Conservation (phyloP, 2,888 invertebrate genomes). For the Orthonychiurus folsomi region DNA sequence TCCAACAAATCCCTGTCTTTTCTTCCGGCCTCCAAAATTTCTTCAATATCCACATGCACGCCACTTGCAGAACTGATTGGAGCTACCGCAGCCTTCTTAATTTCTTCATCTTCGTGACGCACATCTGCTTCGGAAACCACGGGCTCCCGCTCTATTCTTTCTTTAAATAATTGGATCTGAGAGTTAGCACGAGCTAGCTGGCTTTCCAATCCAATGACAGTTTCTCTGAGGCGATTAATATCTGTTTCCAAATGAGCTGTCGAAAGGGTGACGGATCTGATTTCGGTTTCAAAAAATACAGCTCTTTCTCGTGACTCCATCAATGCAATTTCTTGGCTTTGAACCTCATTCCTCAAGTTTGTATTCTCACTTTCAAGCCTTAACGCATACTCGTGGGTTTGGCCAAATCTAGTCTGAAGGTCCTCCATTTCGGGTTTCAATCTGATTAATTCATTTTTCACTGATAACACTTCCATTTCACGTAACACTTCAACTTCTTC, state of each 20-base stretch:
- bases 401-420: not conserved
- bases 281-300: conserved; percentile 2
- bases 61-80: too few species aligned
- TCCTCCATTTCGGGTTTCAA: conserved; percentile 8
- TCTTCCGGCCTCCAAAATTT: not conserved
- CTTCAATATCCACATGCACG: not conserved
- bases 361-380: conserved; percentile 6
- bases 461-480: conserved; percentile 2
- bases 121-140: not conserved
- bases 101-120: not conserved
- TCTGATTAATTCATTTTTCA: not conserved
- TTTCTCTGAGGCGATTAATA: not conserved
- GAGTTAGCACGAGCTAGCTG: not conserved
- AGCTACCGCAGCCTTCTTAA: not conserved
- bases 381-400: not conserved
- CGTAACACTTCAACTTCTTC: conserved; percentile 5
- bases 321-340: not conserved
- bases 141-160: not conserved
- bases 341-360: not conserved
- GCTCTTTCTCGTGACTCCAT: not conserved
- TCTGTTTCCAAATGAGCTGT: conserved; percentile 7
- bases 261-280: not conserved
- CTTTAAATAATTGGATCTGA: not conserved
- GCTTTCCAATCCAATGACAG: conserved; percentile 30
- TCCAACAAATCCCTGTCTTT: not conserved